These are phyloP conservation scores for Falco biarmicus DNA, from an alignment of 2,797 vertebrate species.

Conservation along the genomic window DNA sequence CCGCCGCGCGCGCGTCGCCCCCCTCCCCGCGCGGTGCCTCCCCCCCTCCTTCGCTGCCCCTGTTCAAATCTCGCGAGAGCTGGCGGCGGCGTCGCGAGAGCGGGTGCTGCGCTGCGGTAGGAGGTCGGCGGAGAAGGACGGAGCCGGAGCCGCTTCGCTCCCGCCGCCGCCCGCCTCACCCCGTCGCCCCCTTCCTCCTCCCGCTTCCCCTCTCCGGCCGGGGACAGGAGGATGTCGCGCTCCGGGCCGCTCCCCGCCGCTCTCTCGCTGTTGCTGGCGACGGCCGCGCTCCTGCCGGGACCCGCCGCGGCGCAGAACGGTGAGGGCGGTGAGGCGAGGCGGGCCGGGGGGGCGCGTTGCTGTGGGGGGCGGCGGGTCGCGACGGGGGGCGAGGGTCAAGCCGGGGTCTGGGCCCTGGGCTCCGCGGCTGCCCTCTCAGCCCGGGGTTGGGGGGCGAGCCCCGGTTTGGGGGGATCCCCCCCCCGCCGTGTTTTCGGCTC, in stretches of 20 bases:
- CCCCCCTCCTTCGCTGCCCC: not conserved
- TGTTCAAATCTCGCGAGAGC: not conserved
- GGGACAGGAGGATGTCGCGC: constrained; percentile 65
- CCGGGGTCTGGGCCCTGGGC: not conserved
- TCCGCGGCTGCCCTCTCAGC: not conserved
- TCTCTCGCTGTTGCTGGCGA: constrained; percentile 67
- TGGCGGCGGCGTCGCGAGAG: constrained; percentile 58
- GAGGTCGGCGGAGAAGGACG: constrained; percentile 67
- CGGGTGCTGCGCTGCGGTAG: constrained; percentile 61
- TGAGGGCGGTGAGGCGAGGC: constrained; percentile 41
- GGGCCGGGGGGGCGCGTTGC: not conserved
- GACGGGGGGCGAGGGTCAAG: not conserved
- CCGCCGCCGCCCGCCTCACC: not conserved
- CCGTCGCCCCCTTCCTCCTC: not conserved
- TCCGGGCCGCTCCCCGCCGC: constrained; percentile 66
- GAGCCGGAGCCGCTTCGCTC: constrained; percentile 25
- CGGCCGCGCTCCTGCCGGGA: constrained; percentile 70
- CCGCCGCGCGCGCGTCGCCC: too few species aligned
- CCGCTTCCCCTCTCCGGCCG: not conserved
- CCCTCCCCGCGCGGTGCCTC: not conserved
- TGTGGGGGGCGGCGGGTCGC: not conserved
- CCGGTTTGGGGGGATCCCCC: not conserved
- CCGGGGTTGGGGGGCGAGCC: not conserved
- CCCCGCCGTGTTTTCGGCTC: not conserved
- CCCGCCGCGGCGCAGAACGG: constrained; percentile 76